Percentiles rank a stretch among this genome's conserved stretches.
Evolutionary conservation across 2,113 vertebrate species (phyloP).

Genomic region (Salminus brasiliensis): DNA sequence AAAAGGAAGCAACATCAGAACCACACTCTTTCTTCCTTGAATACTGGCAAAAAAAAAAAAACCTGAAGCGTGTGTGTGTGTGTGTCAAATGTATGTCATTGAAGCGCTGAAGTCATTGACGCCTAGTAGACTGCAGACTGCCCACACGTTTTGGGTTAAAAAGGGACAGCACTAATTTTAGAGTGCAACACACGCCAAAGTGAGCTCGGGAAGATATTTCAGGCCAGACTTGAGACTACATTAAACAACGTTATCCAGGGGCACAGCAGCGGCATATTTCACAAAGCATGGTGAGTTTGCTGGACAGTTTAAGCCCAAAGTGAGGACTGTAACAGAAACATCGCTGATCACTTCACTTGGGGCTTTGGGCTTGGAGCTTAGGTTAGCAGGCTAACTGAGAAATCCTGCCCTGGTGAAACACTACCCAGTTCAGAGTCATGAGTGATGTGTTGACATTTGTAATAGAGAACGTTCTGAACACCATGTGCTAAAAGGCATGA

Average conservation of each 20-base stretch:
- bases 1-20: slow-evolving; percentile 58
- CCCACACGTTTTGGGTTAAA: background rate
- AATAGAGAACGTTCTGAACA: background rate
- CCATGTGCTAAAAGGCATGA: slow-evolving; percentile 13
- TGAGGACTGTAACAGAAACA: no score
- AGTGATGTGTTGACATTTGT: slow-evolving; percentile 6
- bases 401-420: background rate
- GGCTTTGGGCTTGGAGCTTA: background rate
- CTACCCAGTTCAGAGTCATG: background rate
- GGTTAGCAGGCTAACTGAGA: background rate
- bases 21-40: slow-evolving; percentile 22
- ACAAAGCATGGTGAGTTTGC: no score
- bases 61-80: slow-evolving; percentile 43
- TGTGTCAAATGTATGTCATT: slow-evolving; percentile 30
- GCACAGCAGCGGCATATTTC: background rate
- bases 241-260: no score
- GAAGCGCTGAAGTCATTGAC: slow-evolving; percentile 35
- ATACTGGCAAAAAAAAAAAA: slow-evolving; percentile 49
- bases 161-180: background rate
- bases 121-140: background rate
- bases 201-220: background rate
- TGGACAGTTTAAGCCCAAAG: no score
- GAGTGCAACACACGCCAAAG: no score
- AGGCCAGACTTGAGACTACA: background rate
- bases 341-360: background rate